Base-by-base conservation (phyloP, 1,140 invertebrate genomes). In the Chrysoperla carnea region DNA sequence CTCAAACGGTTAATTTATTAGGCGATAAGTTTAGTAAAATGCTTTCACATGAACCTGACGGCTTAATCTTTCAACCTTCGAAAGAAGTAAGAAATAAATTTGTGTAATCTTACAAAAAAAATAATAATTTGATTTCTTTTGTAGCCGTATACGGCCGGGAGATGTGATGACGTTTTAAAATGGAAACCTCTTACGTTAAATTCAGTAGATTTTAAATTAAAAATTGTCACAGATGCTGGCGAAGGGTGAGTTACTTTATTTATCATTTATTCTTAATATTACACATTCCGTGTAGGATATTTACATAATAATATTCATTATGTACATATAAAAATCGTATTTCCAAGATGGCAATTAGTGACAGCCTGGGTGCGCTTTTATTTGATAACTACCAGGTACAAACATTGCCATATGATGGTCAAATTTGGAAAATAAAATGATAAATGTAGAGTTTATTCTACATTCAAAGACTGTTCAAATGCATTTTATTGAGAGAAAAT, bases 121-220 rank as follows among this genome's bases (percentile, higher is more conserved):
- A 11, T 28, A 41, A 42, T 49, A 29, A 39, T 29, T 43, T 37
- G n/a, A 51, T 50, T 53, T 52, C 41, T 45, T 49, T 72, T 73
- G 13, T 61, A 91, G 75, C 75, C 78, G 0, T 99, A 98, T 59
- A 63, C 68, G n/a, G 54, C 79, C 29, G 95, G 95, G 1, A 64
- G 72, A 8, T 93, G 84, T 58, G 58, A 67, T n/a, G 71, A 78
- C 36, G 84, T 96, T 0, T 62, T 99, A 2, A 99, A 99, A 62
- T 99, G 96, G 96, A 99, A 99, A 64, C 95, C 95, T 0, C 68
- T 78, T 5, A 72, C 79, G 29, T 69, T 90, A 53, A 98, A 98
- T 64, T 95, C 93, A 3, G 80, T 99, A 1, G 96, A 99, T 65
- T 99, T 99, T 61, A 77, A 72, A 53, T 61, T 99, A 11, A 82